Evolutionary conservation across 2,888 invertebrate species (phyloP).

Genomic region (Eulithis prunata): DNA sequence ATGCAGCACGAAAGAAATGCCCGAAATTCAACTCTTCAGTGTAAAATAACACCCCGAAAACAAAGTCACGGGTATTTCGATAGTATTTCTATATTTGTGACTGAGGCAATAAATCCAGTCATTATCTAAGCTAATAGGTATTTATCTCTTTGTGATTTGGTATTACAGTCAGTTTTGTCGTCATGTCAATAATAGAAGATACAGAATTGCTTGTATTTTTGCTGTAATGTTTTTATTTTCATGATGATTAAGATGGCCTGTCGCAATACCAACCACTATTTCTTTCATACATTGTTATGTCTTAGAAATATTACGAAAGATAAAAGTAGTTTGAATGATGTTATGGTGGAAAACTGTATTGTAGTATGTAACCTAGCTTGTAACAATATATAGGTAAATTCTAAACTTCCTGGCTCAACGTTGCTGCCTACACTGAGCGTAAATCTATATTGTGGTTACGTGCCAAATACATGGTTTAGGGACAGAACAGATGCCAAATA

Average conservation of each 20-base stretch:
- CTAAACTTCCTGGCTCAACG: constrained; percentile 28
- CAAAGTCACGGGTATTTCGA: constrained; percentile 25
- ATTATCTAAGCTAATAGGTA: constrained; percentile 55
- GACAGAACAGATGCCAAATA: constrained; percentile 53
- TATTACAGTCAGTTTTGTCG: constrained; percentile 45
- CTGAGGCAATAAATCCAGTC: constrained; percentile 52
- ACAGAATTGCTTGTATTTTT: constrained; percentile 23
- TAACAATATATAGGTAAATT: constrained; percentile 8
- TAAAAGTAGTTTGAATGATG: neutral
- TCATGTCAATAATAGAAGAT: constrained; percentile 37
- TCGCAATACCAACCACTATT: neutral
- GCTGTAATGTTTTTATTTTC: neutral
- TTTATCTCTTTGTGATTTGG: constrained; percentile 51
- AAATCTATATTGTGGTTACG: constrained; percentile 32
- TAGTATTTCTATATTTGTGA: constrained; percentile 46
- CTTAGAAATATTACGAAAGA: neutral
- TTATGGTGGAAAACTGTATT: neutral
- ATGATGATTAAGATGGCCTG: neutral
- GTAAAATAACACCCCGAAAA: neutral
- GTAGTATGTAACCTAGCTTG: constrained; percentile 4
- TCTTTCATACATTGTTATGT: no score
- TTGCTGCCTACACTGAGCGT: constrained; percentile 30
- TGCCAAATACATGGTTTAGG: constrained; percentile 47
- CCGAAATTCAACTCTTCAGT: no score
- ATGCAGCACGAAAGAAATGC: no score